These are phyloP conservation scores for Willisornis vidua DNA, from an alignment of 2,113 vertebrate species.

Conservation along the genomic window DNA sequence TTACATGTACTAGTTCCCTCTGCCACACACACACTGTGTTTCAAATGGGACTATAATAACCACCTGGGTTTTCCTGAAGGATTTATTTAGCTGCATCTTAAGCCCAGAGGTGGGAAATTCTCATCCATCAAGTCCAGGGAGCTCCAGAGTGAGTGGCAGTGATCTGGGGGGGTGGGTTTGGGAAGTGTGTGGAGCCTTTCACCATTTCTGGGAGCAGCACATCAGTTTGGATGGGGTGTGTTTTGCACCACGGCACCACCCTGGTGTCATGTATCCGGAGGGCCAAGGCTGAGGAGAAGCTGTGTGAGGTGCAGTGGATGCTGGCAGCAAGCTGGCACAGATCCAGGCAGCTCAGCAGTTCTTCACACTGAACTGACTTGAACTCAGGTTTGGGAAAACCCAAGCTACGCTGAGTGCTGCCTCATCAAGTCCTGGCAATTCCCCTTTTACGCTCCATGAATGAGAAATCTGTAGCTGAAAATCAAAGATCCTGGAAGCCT, in stretches of 20 bases:
- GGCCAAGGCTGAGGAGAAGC: not conserved
- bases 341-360: not conserved
- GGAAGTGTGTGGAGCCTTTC: rapidly evolving
- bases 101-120: not conserved
- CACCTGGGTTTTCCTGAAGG: not conserved
- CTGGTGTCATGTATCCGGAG: rapidly evolving
- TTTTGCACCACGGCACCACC: rapidly evolving
- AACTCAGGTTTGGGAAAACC: not conserved
- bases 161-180: not conserved
- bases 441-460: not conserved
- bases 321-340: rapidly evolving
- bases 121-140: rapidly evolving
- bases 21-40: not conserved
- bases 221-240: not conserved
- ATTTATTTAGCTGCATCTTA: not conserved
- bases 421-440: rapidly evolving
- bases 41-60: not conserved
- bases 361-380: not conserved
- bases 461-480: not conserved
- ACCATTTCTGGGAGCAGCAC: not conserved
- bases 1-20: not conserved
- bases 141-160: not conserved
- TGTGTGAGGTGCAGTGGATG: not conserved
- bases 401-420: not conserved
- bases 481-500: not conserved